Base-by-base conservation (phyloP, 2,113 vertebrate species). In the Mesitornis unicolor region DNA sequence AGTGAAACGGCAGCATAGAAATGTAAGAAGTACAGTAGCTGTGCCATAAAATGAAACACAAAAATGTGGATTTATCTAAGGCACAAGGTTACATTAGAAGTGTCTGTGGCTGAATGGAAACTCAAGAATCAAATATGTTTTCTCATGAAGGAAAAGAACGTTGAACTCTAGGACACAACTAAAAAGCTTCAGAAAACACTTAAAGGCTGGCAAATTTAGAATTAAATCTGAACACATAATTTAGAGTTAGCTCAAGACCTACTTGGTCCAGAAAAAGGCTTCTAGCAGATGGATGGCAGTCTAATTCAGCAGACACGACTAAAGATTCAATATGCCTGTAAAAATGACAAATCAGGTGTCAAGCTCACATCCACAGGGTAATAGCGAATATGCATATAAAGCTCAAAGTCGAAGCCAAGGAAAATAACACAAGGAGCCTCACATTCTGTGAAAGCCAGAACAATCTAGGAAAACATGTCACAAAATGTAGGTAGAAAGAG, bases 281-380 rank as follows among this genome's bases (percentile, higher is more conserved):
- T 86, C 48, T 57, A 79, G 57, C 38, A 79, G 79, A 86, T 33
- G 48, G 67, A 80, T 86, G 43, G 40, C 87, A 90, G 57, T 59
- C 38, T 79, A 82, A 71, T n/a, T 84, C 90, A 93, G 67, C 53
- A 69, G 43, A 75, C 53, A 79, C 9, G 31, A 48, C 21, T 61
- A 60, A 87, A 90, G 90, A 91, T 73, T 83, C 61, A 90, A 93
- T 60, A 79, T 68, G 53, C 20, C 84, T 76, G 31, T 51, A 51
- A 38, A 87, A 94, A 75, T 7, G 28, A 71, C 0, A 0, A 63
- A 22, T 84, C 1, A 0, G 35, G 15, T 76, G 64, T 17, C 29
- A 91, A 75, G n/a, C 16, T 74, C 56, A 89, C 1, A 38, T 91
- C 84, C 0, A 0, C 64, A 57, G 64, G 43, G 35, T n/a, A 51